Evolutionary conservation across 1,140 invertebrate genomes (phyloP), one percentile per base, ranked within the genome.

Genomic region (Hesperophylax magnus): DNA sequence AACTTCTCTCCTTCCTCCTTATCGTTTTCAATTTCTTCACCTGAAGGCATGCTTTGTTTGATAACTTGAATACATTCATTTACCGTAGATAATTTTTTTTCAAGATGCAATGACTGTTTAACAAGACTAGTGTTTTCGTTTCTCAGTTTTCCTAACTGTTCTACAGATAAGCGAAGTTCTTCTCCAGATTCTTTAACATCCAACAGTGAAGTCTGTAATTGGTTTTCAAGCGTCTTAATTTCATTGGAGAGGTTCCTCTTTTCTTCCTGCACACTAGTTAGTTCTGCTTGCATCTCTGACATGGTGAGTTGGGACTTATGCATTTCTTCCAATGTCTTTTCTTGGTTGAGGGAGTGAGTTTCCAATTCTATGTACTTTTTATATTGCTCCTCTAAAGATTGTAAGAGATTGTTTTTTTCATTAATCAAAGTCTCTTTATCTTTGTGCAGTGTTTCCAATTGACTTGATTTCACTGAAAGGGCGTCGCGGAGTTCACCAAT

Each of bases 221-320:
- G 17, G 39, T 75, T 75, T 78, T 78, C 61, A 2, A 78, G 60
- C 7, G 15, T n/a, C 31, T 78, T 67, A 2, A 31, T 69, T 69
- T 78, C 27, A 54, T 67, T 52, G 34, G 61, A 67, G 22, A 75
- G 72, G 9, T 34, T 18, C 9, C 56, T 60, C 34, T 75, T 75
- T 31, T 75, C 72, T 15, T 60, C 53, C n/a, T 27, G 24, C 4
- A 58, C 31, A 47, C 27, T 60, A 14, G 9, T 18, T 27, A 75
- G 22, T 75, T 75, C 22, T 11, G 54, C 27, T 31, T 75, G 24
- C 53, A 75, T 9, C 1, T 75, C 72, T n/a, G 24, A 58, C 17
- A 75, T 17, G 20, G 20, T n/a, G 9, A n/a, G 4, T 39, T 39
- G 34, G 34, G 34, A 39, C 4, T 39, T 11, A 15, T 56, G 34